A percentile compares a stretch with the other conserved stretches of the same genome.
Evolutionary conservation across 2,888 invertebrate species (phyloP).

Genomic region (Magallana nippona): DNA sequence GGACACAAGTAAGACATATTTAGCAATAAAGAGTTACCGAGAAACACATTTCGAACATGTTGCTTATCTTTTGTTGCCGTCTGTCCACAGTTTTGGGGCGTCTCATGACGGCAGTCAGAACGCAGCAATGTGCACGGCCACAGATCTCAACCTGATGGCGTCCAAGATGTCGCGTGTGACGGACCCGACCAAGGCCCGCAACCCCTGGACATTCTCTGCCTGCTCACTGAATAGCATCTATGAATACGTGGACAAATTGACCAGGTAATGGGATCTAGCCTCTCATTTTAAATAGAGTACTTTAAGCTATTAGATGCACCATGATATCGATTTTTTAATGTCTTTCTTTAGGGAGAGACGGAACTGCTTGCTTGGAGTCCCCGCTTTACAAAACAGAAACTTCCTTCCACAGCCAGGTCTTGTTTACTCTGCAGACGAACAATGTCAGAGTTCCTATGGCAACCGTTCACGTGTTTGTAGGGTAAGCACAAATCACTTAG

Average conservation of each 20-base stretch:
- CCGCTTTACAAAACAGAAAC: background rate
- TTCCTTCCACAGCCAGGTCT: conserved; percentile 26
- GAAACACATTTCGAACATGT: conserved; percentile 7
- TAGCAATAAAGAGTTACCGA: background rate
- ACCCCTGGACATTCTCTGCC: conserved; percentile 46
- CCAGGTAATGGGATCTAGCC: conserved; percentile 17
- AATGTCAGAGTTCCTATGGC: conserved; percentile 42
- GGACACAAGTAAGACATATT: conserved; percentile 42
- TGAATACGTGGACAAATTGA: conserved; percentile 41
- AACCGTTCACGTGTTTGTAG: conserved; percentile 44
- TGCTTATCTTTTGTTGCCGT: background rate
- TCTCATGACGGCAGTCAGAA: conserved; percentile 39
- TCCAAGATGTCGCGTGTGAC: conserved; percentile 44
- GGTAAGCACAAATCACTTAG: conserved; percentile 13
- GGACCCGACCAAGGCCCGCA: conserved; percentile 37
- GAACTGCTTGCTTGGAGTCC: conserved; percentile 45
- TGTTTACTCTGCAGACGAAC: conserved; percentile 40
- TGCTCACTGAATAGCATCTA: conserved; percentile 38
- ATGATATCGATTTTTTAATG: background rate
- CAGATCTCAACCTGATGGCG: conserved; percentile 42
- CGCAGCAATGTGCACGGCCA: conserved; percentile 40
- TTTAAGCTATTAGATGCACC: too few species aligned
- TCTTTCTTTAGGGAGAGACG: conserved; percentile 31
- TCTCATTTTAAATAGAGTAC: too few species aligned
- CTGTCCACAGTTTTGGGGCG: conserved; percentile 44